phyloP scores from a whole-genome alignment of 2,797 vertebrate species.

The Sylvilagus floridanus region DNA sequence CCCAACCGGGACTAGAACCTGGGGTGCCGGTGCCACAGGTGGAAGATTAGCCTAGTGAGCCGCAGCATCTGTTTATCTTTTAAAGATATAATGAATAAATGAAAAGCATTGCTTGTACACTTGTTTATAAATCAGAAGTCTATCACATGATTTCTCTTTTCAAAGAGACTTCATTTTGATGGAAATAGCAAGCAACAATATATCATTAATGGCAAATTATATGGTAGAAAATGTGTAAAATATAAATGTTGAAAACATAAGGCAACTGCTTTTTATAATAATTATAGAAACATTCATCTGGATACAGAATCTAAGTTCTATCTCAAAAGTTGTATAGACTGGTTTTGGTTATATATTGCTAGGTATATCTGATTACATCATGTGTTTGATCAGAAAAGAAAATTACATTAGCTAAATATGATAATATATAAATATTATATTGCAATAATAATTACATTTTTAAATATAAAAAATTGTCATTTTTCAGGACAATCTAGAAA shows the following conservation, averaged over 20 bases:
- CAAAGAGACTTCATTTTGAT: constrained; percentile 9
- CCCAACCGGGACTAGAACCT: no score
- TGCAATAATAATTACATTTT: no score
- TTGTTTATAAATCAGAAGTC: constrained; percentile 20
- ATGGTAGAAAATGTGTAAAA: neutral
- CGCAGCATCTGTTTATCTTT: neutral
- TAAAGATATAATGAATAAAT: neutral
- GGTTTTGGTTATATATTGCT: neutral
- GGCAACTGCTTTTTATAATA: neutral
- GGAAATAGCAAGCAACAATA: neutral
- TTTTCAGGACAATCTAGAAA: neutral
- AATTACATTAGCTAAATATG: neutral
- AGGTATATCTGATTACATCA: neutral
- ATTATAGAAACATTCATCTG: neutral
- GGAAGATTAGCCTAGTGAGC: no score
- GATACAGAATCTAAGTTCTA: neutral
- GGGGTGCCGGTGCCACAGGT: no score
- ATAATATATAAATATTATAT: neutral
- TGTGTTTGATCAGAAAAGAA: neutral
- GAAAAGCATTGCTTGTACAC: neutral
- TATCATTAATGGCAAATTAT: neutral
- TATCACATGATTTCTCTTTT: neutral
- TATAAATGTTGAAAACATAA: constrained; percentile 31
- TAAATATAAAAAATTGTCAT: neutral
- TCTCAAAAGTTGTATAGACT: neutral